Conservation (phyloP, 2,113 vertebrate species). For the Pangasianodon gigas region DNA sequence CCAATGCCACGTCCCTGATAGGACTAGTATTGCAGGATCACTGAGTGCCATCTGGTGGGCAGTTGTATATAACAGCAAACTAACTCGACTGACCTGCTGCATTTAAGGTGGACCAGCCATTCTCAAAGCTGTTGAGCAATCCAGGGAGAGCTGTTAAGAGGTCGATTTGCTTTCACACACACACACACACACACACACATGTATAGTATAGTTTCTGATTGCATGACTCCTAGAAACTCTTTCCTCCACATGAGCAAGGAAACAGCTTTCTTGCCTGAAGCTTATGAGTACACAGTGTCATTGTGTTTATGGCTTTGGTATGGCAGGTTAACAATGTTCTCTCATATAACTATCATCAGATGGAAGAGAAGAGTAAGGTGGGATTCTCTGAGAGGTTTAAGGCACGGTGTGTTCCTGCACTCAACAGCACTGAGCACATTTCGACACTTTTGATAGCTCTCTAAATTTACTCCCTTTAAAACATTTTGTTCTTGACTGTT, state of each 20-base stretch:
- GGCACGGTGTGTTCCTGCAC: background rate
- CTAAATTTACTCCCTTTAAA: background rate
- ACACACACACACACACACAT: background rate
- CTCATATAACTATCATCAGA: background rate
- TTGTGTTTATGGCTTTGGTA: background rate
- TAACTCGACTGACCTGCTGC: background rate
- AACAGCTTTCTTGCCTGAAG: background rate
- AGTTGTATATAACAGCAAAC: background rate
- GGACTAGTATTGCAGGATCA: background rate
- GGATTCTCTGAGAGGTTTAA: background rate
- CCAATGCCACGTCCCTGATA: background rate
- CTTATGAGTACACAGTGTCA: background rate
- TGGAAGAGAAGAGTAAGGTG: background rate
- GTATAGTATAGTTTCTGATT: background rate
- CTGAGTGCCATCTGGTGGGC: conserved; percentile 60
- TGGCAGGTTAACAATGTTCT: background rate
- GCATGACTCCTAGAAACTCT: background rate
- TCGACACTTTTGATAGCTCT: conserved; percentile 11
- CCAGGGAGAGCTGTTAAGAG: background rate
- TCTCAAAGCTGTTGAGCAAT: background rate
- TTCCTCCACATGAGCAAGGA: background rate
- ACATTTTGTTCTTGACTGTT: conserved; percentile 30
- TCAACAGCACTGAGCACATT: background rate
- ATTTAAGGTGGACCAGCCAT: conserved; percentile 69
- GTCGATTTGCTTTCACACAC: background rate